Base-by-base conservation (phyloP, 2,797 vertebrate genomes). In the Pteronotus mesoamericanus region DNA sequence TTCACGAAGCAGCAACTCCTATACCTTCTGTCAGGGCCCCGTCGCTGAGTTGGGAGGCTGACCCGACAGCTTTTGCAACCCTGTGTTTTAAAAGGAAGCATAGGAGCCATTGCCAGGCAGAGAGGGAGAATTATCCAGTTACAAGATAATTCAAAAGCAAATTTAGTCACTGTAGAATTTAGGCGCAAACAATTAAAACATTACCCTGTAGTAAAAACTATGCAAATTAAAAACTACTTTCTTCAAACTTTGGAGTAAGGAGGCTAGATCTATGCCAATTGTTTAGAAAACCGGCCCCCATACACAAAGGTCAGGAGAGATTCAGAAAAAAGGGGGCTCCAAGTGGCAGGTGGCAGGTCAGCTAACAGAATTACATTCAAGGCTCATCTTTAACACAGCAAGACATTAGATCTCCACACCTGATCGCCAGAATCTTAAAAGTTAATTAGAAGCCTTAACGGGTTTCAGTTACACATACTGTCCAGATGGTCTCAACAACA, bases 41-140 rank as follows among this genome's bases (percentile, higher is more conserved):
- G 78, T 71, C 91, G 93, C 96, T 95, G 94, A 98, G 80, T 95
- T 96, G 95, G 94, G 93, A 94, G 94, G 72, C 88, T 94, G 24
- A 94, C 42, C 96, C 84, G 96, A 94, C 66, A 87, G 92, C 69
- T 96, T 59, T 74, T 94, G 89, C 80, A 48, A 92, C 39, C 29
- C 80, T n/a, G 95, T 78, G 12, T 92, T 96, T 95, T 93, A 89
- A 97, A 98, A 95, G 87, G 86, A 94, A 93, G 46, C 61, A 75
- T 92, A 78, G 48, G 89, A 85, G 46, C 68, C 71, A 64, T 44
- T 46, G n/a, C 24, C 14, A 92, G 94, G 89, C 57, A 16, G 44
- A 89, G 74, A 95, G 71, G 82, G 95, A 61, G 61, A 84, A 77
- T 9, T 79, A 78, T 55, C 51, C 94, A 84, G 86, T 94, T 71